phyloP scores from a whole-genome alignment of 2,888 invertebrate genomes.

The Homarus gammarus region DNA sequence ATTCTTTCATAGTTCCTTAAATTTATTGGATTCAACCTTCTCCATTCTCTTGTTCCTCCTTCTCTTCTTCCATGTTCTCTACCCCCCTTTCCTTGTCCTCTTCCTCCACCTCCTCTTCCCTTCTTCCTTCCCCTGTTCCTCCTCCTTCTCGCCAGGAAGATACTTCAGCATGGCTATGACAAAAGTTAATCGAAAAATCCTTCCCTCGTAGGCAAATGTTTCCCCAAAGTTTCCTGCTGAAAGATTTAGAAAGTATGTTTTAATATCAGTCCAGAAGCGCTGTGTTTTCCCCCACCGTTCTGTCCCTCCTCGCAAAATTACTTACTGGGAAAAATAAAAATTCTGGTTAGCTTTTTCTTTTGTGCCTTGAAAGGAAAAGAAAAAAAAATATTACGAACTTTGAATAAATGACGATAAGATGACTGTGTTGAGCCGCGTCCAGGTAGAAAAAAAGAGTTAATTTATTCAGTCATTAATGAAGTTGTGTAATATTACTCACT shows the following conservation, averaged over 20 bases:
- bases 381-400: not conserved
- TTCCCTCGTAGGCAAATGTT: constrained; percentile 5
- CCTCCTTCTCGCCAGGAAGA: not conserved
- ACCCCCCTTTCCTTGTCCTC: too few relatives aligned
- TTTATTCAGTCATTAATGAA: too few relatives aligned
- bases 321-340: not conserved
- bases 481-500: too few relatives aligned
- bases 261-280: not conserved
- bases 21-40: too few relatives aligned
- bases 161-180: not conserved
- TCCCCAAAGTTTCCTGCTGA: not conserved
- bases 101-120: too few relatives aligned
- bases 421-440: too few relatives aligned
- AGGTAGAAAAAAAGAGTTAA: too few relatives aligned
- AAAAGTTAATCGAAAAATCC: constrained; percentile 4
- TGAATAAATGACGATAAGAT: not conserved
- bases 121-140: not conserved
- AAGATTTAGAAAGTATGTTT: constrained; percentile 4
- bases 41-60: too few relatives aligned
- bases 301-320: not conserved
- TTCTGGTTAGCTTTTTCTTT: not conserved
- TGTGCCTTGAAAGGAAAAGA: too few relatives aligned
- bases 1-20: too few relatives aligned
- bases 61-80: too few relatives aligned
- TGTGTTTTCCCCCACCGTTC: not conserved